These are phyloP conservation scores for Drosophila subpulchrella DNA, from an alignment of 1,140 invertebrate genomes.

Conservation along the genomic window DNA sequence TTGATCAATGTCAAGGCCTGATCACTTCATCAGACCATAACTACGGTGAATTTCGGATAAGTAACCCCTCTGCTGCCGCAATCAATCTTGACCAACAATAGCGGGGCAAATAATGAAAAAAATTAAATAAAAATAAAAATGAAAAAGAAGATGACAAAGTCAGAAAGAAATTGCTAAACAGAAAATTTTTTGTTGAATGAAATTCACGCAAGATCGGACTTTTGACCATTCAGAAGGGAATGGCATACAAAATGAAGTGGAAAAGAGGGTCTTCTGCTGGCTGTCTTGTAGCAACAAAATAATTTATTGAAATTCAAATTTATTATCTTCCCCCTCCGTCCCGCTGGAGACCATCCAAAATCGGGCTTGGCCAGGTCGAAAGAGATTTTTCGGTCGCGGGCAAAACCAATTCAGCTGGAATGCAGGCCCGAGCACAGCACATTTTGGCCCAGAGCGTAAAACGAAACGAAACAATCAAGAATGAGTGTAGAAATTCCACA, in stretches of 20 bases:
- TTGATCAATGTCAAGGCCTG: conserved; percentile 79
- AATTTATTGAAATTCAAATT: conserved; percentile 83
- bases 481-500: conserved; percentile 82
- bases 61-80: background rate
- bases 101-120: conserved; percentile 19
- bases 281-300: conserved; percentile 77
- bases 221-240: conserved; percentile 44
- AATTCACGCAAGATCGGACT: conserved; percentile 64
- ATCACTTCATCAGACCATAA: conserved; percentile 70
- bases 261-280: conserved; percentile 29
- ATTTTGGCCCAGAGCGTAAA: conserved; percentile 80
- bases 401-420: conserved; percentile 78
- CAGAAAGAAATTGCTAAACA: conserved; percentile 74
- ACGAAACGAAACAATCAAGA: conserved; percentile 82
- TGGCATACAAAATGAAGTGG: conserved; percentile 32
- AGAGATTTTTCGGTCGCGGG: conserved; percentile 32
- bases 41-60: conserved; percentile 37
- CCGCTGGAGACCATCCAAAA: conserved; percentile 3
- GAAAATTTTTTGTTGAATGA: conserved; percentile 72
- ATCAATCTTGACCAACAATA: conserved; percentile 54
- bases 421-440: conserved; percentile 60
- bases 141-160: conserved; percentile 39
- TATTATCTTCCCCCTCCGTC: conserved; percentile 47
- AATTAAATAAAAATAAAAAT: conserved; percentile 10
- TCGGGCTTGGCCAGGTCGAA: conserved; percentile 54